phyloP scores from a whole-genome alignment of 2,888 invertebrate species.

The Eristalis tenax region DNA sequence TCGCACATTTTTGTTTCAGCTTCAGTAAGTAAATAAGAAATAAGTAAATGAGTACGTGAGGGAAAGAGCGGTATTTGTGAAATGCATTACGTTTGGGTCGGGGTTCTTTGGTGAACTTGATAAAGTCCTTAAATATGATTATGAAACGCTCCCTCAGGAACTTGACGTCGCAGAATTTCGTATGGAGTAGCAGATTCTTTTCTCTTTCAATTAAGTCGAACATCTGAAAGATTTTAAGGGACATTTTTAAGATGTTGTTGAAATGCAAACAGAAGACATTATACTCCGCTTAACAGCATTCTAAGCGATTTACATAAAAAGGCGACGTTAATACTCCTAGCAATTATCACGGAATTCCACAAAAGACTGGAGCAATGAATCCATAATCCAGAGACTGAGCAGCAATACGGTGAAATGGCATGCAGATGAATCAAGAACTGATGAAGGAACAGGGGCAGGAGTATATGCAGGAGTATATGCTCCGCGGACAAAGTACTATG shows the following conservation, averaged over 20 bases:
- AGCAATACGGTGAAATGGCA: no score
- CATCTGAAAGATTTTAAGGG: conserved; percentile 18
- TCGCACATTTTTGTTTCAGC: conserved; percentile 82
- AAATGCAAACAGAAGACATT: not conserved
- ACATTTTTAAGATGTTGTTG: not conserved
- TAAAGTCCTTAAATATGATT: conserved; percentile 78
- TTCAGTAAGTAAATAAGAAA: conserved; percentile 6
- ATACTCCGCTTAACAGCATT: not conserved
- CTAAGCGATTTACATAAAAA: no score
- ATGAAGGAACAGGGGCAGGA: no score
- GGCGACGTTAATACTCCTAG: no score
- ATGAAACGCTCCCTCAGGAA: conserved; percentile 78
- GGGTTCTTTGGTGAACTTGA: conserved; percentile 77
- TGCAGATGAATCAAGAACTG: no score
- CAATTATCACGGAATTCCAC: no score
- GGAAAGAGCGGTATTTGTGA: not conserved
- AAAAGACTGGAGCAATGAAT: no score
- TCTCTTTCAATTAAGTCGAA: conserved; percentile 80
- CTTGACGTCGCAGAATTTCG: conserved; percentile 78
- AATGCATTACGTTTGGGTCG: conserved; percentile 73
- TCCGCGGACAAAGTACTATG: no score
- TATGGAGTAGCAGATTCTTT: conserved; percentile 77
- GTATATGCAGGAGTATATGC: no score
- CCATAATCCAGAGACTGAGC: no score
- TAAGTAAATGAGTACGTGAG: not conserved